These are phyloP conservation scores for Macrochelys suwanniensis DNA, from an alignment of 2,797 vertebrate species.

Conservation along the genomic window DNA sequence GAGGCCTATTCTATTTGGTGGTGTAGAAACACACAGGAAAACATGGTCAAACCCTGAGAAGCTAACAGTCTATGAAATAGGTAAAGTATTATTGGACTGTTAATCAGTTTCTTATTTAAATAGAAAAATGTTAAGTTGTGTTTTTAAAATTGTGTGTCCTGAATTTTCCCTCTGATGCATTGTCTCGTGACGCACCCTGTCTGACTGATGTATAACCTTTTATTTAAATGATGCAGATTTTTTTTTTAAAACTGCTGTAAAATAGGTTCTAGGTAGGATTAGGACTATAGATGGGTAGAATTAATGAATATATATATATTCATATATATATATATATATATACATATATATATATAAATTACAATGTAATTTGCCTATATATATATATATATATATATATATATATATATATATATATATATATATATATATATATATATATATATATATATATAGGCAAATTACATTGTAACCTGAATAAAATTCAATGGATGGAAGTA, in stretches of 20 bases:
- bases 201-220: neutral
- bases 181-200: neutral
- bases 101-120: neutral
- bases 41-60: neutral
- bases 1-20: neutral
- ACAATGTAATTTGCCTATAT: no score
- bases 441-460: neutral
- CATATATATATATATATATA: no score
- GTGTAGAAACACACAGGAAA: neutral
- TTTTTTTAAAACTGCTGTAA: neutral
- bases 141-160: neutral
- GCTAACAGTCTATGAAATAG: neutral
- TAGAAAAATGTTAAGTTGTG: neutral
- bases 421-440: no score
- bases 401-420: no score
- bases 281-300: neutral
- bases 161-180: neutral
- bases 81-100: neutral
- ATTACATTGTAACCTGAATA: neutral
- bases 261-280: neutral
- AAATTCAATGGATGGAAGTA: neutral
- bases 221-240: no score
- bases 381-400: no score
- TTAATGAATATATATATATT: neutral
- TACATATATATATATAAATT: no score